phyloP scores from a whole-genome alignment of 2,797 vertebrate genomes.

The Falco novaeseelandiae region DNA sequence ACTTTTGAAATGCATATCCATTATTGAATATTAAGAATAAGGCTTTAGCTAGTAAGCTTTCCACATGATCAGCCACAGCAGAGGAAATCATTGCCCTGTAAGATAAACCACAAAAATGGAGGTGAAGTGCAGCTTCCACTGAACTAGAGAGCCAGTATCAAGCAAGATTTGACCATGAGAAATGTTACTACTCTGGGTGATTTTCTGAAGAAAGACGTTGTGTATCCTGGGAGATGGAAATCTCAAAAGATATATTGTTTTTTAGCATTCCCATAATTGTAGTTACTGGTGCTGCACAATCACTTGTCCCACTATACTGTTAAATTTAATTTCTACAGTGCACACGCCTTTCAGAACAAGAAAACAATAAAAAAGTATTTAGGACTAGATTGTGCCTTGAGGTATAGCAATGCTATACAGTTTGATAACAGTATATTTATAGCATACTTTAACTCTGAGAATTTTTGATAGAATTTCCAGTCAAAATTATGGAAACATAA shows the following conservation, averaged over 20 bases:
- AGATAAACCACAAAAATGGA: not conserved
- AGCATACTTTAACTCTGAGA: not conserved
- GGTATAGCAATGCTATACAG: not conserved
- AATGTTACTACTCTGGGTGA: not conserved
- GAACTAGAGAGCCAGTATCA: not conserved
- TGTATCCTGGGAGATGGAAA: not conserved
- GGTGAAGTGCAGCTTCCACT: not conserved
- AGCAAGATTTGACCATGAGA: not conserved
- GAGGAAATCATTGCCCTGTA: not conserved
- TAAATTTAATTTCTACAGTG: not conserved
- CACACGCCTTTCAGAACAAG: not conserved
- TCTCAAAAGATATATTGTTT: not conserved
- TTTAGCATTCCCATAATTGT: not conserved
- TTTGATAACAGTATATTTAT: not conserved
- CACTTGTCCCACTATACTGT: not conserved
- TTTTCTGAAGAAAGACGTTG: not conserved
- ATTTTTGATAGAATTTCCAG: not conserved
- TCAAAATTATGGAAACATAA: not conserved
- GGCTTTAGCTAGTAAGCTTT: not conserved
- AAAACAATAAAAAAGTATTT: not conserved
- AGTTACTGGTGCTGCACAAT: not conserved
- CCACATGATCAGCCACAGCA: not conserved
- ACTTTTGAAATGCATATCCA: not conserved
- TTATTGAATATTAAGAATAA: not conserved
- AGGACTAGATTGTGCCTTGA: not conserved